A percentile compares a stretch with the other conserved stretches of the same genome.
Evolutionary conservation across 1,140 invertebrate genomes (phyloP).

Genomic region (Bombus fervidus): DNA sequence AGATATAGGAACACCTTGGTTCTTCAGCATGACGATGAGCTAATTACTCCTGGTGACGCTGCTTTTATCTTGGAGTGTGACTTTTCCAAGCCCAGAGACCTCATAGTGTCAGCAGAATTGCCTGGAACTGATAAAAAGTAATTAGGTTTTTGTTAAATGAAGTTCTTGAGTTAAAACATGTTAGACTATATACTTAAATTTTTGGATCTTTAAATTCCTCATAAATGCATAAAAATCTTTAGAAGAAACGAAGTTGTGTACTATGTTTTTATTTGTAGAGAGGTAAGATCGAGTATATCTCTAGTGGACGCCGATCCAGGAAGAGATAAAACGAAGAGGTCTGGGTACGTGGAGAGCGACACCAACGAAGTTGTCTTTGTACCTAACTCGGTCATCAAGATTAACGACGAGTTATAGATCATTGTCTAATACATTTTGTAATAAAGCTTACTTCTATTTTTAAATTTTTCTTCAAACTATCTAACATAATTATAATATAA

Average conservation of each 20-base stretch:
- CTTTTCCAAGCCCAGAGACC: constrained; percentile 82
- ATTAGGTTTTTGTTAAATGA: constrained; percentile 14
- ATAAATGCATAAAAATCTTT: background rate
- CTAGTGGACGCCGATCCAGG: constrained; percentile 71
- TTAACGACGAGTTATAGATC: constrained; percentile 65
- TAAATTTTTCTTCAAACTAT: background rate
- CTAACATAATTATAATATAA: too few relatives aligned
- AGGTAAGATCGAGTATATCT: constrained; percentile 65
- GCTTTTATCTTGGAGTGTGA: constrained; percentile 86
- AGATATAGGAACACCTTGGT: constrained; percentile 84
- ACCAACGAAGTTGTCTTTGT: constrained; percentile 61
- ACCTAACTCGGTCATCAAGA: constrained; percentile 59
- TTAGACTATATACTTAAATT: background rate
- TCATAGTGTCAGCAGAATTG: constrained; percentile 82
- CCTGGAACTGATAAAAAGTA: constrained; percentile 77
- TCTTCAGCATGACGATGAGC: constrained; percentile 85
- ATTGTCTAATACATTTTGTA: background rate
- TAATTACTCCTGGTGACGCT: constrained; percentile 85
- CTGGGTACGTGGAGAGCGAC: constrained; percentile 61
- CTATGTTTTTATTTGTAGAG: background rate
- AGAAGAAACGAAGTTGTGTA: background rate
- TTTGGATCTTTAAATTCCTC: background rate
- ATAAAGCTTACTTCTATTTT: background rate
- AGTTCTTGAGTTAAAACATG: background rate
- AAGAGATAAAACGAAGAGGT: constrained; percentile 63